These are phyloP conservation scores for Priocnemis perturbator DNA, from an alignment of 2,888 invertebrate species.

Conservation along the genomic window DNA sequence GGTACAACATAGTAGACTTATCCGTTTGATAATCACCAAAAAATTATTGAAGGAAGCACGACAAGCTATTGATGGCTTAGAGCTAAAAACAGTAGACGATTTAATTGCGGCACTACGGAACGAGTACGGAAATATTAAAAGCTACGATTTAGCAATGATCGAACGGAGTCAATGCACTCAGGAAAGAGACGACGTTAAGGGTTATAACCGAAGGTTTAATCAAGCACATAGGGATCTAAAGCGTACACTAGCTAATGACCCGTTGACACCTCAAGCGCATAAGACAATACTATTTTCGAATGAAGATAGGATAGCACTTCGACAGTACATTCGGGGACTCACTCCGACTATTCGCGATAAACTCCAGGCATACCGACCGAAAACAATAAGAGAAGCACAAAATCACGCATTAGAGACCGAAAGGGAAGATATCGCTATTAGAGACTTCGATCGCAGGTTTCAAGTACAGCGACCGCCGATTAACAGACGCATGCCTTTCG, in stretches of 20 bases:
- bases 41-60: not conserved
- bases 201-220: not conserved
- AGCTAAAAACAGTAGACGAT: not conserved
- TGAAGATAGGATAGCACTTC: not conserved
- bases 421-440: not conserved
- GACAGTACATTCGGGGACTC: not conserved
- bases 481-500: too few relatives aligned
- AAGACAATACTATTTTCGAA: not conserved
- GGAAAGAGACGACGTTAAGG: not conserved
- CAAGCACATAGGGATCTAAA: not conserved
- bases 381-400: not conserved
- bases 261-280: not conserved
- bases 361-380: not conserved
- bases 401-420: not conserved
- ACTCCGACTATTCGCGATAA: not conserved
- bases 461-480: too few relatives aligned
- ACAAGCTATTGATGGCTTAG: not conserved
- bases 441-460: not conserved
- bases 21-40: not conserved
- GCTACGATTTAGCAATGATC: not conserved
- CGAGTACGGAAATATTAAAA: not conserved
- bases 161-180: not conserved
- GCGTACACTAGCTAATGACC: not conserved
- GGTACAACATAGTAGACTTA: not conserved
- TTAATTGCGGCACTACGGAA: not conserved